These are phyloP conservation scores for Leucosticte australis DNA, from an alignment of 2,113 vertebrate species.

Conservation along the genomic window DNA sequence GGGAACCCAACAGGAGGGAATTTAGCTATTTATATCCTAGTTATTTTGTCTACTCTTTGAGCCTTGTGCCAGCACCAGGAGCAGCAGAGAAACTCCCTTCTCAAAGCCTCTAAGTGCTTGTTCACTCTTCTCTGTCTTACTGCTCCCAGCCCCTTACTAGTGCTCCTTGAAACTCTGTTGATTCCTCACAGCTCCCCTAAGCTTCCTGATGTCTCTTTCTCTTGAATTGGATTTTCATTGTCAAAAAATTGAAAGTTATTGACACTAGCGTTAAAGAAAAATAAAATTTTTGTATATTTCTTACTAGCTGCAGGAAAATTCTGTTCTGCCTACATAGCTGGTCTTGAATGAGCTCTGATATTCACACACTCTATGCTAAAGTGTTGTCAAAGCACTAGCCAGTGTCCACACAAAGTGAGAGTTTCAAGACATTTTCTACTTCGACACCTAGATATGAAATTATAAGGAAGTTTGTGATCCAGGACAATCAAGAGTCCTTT, in stretches of 20 bases:
- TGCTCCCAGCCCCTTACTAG: not conserved
- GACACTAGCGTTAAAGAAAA: not conserved
- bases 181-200: not conserved
- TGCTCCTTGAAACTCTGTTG: not conserved
- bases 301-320: not conserved
- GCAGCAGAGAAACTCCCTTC: not conserved
- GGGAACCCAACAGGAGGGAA: not conserved
- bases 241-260: not conserved
- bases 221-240: not conserved
- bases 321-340: not conserved
- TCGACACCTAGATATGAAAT: not conserved
- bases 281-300: not conserved
- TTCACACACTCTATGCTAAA: fast-evolving
- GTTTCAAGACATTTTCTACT: not conserved
- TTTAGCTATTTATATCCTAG: not conserved
- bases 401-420: not conserved
- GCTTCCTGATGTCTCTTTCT: not conserved
- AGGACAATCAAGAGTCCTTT: not conserved
- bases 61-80: not conserved
- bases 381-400: not conserved
- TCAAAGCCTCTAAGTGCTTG: not conserved
- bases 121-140: not conserved
- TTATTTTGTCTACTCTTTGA: not conserved
- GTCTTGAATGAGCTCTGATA: not conserved
- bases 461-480: not conserved